Evolutionary conservation across 2,797 vertebrate genomes (phyloP), one percentile per base, ranked within the genome.

Genomic region (Sebastes miniatus): DNA sequence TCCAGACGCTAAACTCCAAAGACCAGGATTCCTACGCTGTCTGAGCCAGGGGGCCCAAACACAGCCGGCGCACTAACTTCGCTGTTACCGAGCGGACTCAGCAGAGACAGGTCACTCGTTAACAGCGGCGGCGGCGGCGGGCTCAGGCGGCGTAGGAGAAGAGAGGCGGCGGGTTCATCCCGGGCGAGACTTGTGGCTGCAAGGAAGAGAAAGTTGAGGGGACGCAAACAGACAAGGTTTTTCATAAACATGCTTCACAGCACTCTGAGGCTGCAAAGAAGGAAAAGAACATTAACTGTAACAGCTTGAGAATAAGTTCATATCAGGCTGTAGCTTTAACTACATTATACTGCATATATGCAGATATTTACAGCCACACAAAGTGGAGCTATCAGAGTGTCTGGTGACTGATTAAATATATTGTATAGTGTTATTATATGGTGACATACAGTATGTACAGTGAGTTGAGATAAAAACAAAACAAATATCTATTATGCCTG

Each of bases 271-370:
- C 64, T 11, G 22, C 27, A 31, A 18, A 63, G 62, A n/a, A 5
- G 2, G 39, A 39, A 59, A 77, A 36, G 11, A 57, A 74, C 56
- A 47, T 70, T 29, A 77, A 34, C 8, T 31, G 31, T 36, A 62
- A 74, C 63, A 61, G n/a, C 69, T 43, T 57, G 27, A 22, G 68
- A 72, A 10, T 4, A 18, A 67, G 62, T 34, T 84, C 58, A 77
- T 11, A 20, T 22, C 1, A 24, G 32, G 61, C 29, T 73, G 43
- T 8, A 16, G 36, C n/a, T 29, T 65, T 25, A 66, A 16, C 56
- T 25, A 9, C 31, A 47, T 69, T 57, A 27, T 7, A 27, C 14
- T 52, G 34, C 7, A 58, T 1, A 18, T 62, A 32, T 32, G 5
- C 20, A 57, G 34, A 58, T 65, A 20, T 47, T 64, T 16, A 10